A percentile compares a stretch with the other conserved stretches of the same genome.
phyloP scores from a whole-genome alignment of 2,113 vertebrate species.

The Oreochromis tanganicae region DNA sequence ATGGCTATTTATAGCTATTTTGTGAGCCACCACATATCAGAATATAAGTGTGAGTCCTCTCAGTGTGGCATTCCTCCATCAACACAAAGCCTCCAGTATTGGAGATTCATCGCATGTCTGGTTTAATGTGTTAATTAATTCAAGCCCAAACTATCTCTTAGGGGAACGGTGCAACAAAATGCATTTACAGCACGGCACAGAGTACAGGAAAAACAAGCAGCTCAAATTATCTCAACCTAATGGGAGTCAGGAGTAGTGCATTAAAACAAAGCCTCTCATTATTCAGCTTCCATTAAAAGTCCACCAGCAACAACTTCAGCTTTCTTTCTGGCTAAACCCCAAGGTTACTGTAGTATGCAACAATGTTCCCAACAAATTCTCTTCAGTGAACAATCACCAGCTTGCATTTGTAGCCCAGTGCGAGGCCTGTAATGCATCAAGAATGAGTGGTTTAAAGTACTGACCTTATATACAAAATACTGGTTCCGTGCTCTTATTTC shows the following conservation, averaged over 20 bases:
- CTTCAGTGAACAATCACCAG: neutral
- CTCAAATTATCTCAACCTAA: constrained; percentile 23
- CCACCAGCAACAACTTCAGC: neutral
- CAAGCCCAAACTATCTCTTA: neutral
- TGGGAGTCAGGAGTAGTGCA: constrained; percentile 30
- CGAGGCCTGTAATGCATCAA: constrained; percentile 18
- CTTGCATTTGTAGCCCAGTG: neutral
- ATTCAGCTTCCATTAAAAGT: neutral
- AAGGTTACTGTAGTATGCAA: neutral
- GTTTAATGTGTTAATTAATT: neutral
- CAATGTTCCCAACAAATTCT: neutral
- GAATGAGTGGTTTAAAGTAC: constrained; percentile 52
- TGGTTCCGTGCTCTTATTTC: constrained; percentile 36
- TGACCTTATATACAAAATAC: constrained; percentile 69
- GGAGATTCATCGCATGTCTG: neutral
- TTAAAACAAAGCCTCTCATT: constrained; percentile 10
- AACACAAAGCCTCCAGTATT: neutral
- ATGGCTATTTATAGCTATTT: constrained; percentile 12
- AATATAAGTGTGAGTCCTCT: neutral
- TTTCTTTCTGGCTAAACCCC: neutral
- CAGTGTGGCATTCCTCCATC: neutral
- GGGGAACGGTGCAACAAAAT: neutral
- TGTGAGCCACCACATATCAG: neutral
- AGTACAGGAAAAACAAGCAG: constrained; percentile 8
- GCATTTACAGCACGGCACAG: neutral